Percentiles rank a stretch among this genome's conserved stretches.
phyloP scores from a whole-genome alignment of 2,888 invertebrate genomes.

The Hybos culiciformis region DNA sequence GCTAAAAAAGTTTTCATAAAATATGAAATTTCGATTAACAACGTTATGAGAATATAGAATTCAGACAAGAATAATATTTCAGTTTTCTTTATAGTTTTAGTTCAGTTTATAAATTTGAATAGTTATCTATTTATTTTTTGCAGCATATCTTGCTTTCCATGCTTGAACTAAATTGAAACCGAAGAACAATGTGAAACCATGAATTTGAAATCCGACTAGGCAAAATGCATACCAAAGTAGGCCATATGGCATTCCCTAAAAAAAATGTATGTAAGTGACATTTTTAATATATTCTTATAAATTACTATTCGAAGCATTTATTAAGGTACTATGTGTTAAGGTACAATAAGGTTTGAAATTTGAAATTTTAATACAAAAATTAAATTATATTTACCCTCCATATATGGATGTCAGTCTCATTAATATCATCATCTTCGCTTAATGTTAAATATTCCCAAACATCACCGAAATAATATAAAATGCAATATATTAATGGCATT shows the following conservation, averaged over 20 bases:
- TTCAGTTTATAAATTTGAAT: no score
- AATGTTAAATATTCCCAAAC: constrained; percentile 61
- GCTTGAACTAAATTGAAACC: constrained; percentile 67
- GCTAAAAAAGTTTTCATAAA: no score
- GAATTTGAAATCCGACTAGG: constrained; percentile 73
- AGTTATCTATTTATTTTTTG: no score
- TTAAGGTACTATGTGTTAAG: no score
- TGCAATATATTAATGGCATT: constrained; percentile 67
- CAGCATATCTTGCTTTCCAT: constrained; percentile 62
- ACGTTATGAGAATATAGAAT: no score
- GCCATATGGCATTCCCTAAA: constrained; percentile 79
- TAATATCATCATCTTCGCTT: constrained; percentile 42
- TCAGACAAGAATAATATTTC: no score
- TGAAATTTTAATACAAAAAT: constrained; percentile 7
- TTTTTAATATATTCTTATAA: background rate
- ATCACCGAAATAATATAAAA: constrained; percentile 70
- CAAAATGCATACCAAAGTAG: constrained; percentile 88
- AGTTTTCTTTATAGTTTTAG: no score
- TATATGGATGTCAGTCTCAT: constrained; percentile 52
- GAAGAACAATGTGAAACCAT: constrained; percentile 73
- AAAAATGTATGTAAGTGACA: constrained; percentile 18
- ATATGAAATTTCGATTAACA: no score
- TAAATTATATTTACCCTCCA: constrained; percentile 57
- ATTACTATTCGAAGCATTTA: background rate
- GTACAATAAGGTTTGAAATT: constrained; percentile 1